Evolutionary conservation across 2,888 invertebrate species (phyloP).

Genomic region (Athalia cordata): DNA sequence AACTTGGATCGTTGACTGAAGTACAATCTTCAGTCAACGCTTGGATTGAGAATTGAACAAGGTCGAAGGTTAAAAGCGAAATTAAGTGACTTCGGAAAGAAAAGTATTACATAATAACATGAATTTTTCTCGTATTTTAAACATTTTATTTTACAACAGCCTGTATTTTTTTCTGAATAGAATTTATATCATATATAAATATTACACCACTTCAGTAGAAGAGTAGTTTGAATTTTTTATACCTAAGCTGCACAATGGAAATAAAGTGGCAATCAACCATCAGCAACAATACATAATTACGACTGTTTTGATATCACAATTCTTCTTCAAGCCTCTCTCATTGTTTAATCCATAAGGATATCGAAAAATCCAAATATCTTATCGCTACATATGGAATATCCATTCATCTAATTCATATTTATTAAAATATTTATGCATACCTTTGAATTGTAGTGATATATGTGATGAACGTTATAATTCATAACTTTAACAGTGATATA

Average conservation of each 20-base stretch:
- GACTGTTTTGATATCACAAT: slow-evolving; percentile 13
- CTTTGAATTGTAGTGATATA: no score
- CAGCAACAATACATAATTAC: background rate
- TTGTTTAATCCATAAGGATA: no score
- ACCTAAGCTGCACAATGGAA: slow-evolving; percentile 13
- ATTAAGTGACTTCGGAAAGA: background rate
- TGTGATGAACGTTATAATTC: no score
- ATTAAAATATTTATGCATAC: no score
- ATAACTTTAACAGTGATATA: no score
- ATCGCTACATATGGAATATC: no score
- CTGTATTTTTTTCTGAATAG: slow-evolving; percentile 19
- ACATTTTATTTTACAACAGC: slow-evolving; percentile 40
- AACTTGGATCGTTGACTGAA: no score
- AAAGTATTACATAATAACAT: background rate
- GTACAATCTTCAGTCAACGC: no score
- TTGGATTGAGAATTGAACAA: no score
- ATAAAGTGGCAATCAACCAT: slow-evolving; percentile 11
- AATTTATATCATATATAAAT: slow-evolving; percentile 36
- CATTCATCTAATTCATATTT: no score
- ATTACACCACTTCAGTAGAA: slow-evolving; percentile 12
- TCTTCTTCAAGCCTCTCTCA: background rate
- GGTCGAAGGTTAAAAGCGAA: background rate
- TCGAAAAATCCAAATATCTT: no score
- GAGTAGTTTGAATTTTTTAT: background rate
- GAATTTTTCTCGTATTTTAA: background rate